Percentiles rank a stretch among this genome's conserved stretches.
phyloP scores from a whole-genome alignment of 2,113 vertebrate species.

The Coptodon rendalli region DNA sequence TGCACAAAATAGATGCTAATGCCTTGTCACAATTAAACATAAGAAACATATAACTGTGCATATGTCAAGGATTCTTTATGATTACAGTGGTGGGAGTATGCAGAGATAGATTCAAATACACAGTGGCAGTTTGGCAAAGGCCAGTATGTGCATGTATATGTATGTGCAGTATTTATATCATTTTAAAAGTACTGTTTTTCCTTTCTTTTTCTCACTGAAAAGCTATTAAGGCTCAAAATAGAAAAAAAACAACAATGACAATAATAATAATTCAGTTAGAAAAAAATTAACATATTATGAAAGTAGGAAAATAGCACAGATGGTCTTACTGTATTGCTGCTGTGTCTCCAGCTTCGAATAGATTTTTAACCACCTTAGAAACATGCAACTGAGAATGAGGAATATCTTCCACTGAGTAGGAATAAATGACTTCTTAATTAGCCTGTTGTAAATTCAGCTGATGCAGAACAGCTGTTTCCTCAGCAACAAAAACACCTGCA shows the following conservation, averaged over 20 bases:
- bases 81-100: conserved; percentile 9
- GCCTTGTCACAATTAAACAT: conserved; percentile 35
- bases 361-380: not conserved
- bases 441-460: not conserved
- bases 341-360: not conserved
- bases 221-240: not conserved
- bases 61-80: conserved; percentile 27
- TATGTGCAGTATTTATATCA: not conserved
- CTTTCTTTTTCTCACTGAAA: not conserved
- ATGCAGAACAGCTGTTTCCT: not conserved
- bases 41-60: not conserved
- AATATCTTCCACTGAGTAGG: not conserved
- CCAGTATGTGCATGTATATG: not conserved
- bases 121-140: conserved; percentile 3
- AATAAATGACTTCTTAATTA: not conserved
- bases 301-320: not conserved
- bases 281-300: not conserved
- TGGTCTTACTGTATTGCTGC: not conserved
- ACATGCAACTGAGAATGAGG: not conserved
- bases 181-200: not conserved
- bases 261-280: not conserved
- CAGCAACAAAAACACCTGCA: not conserved
- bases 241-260: not conserved
- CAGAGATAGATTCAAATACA: not conserved
- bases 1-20: conserved; percentile 1